Conservation (phyloP, 2,888 invertebrate species). For the Drosophila nr. perissopoda region DNA sequence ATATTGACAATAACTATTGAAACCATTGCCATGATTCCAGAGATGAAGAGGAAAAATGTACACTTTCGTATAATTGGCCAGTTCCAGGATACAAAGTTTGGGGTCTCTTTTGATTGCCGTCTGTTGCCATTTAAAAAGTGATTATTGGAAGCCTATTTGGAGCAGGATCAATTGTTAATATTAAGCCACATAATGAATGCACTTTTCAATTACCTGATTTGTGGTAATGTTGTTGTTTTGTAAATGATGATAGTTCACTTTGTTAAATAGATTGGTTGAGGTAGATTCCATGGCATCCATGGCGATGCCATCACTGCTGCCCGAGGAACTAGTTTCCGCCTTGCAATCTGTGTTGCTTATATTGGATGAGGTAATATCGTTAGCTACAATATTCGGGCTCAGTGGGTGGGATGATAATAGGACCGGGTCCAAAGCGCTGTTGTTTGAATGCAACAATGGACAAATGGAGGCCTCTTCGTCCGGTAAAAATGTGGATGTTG, state of each 20-base stretch:
- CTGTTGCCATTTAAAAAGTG: conserved; percentile 86
- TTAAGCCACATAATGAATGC: neutral
- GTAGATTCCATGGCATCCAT: conserved; percentile 81
- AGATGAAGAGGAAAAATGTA: conserved; percentile 90
- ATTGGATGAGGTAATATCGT: conserved; percentile 84
- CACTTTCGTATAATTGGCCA: conserved; percentile 92
- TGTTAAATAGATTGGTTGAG: conserved; percentile 78
- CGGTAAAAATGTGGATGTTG: conserved; percentile 83
- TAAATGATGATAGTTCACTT: conserved; percentile 83
- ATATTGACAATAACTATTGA: conserved; percentile 91
- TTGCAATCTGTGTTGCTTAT: conserved; percentile 67
- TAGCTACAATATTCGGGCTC: conserved; percentile 86
- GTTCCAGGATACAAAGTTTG: conserved; percentile 91
- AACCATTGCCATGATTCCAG: conserved; percentile 90
- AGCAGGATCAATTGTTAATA: neutral
- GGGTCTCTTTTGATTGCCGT: conserved; percentile 86
- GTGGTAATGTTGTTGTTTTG: conserved; percentile 73
- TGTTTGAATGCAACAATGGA: conserved; percentile 87
- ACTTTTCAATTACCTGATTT: conserved; percentile 67
- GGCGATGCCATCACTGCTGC: conserved; percentile 83
- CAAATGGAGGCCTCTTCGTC: conserved; percentile 90
- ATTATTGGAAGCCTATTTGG: conserved; percentile 86
- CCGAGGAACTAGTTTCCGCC: conserved; percentile 83
- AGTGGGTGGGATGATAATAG: conserved; percentile 87
- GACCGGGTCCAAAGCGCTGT: conserved; percentile 87